Base-by-base conservation (phyloP, 2,888 invertebrate genomes). In the Dendrolimus pini region DNA sequence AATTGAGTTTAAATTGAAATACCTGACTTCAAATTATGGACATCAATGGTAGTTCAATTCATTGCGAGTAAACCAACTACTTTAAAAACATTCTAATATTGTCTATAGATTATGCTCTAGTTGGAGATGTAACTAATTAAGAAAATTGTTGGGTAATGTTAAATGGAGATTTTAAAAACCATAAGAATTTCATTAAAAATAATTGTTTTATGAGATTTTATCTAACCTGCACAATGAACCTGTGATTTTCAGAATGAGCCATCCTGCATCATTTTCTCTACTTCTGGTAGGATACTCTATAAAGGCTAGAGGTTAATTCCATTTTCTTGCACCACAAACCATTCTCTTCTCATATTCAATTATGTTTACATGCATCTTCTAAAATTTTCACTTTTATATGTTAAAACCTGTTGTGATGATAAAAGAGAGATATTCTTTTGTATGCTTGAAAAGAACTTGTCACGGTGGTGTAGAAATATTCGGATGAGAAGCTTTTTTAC, bases 161-260 rank as follows among this genome's bases (percentile, higher is more conserved):
- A 3, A 30, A 30, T 30, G 6, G 30, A 6, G 30, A 30, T 30
- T 30, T 30, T 30, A 30, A 30, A 18, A 6, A 30, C 30, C 30
- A 30, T 30, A 30, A 30, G 30, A 30, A 2, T 6, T 30, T 30
- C 30, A 30, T n/a, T 30, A 30, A 30, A 30, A 30, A 30, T 3
- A 12, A 52, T 55, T 13, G 41, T 3, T 55, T 30, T 55, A 30
- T 47, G 7, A 54, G 60, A 64, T 61, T 60, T 30, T 60, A 61
- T 85, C 85, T 78, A 65, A 96, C 96, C 93, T 96, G 96, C 70
- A 95, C 94, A 81, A 95, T 94, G 85, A 93, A 93, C 78, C 94
- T 91, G 82, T 93, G 93, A 88, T 92, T 93, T 78, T 93, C 93
- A 82, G 90, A 82, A 75, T 89, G 85, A 81, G 92, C 91, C 92